Conservation (phyloP, 2,888 invertebrate genomes). For the Amaurobius ferox region DNA sequence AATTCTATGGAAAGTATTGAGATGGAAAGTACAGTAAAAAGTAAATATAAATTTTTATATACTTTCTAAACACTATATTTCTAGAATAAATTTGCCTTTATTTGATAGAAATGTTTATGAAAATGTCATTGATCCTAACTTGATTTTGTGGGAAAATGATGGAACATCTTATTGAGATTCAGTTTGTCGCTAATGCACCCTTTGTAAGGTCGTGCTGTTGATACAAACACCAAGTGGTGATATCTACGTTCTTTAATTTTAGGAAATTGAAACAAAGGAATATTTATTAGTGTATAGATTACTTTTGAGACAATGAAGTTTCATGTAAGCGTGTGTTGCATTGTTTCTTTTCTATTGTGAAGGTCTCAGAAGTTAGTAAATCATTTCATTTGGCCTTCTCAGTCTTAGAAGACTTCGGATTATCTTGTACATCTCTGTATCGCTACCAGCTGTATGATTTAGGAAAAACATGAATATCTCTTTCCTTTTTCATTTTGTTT, state of each 20-base stretch:
- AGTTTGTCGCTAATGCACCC: no score
- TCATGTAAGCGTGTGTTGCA: constrained; percentile 20
- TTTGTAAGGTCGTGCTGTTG: no score
- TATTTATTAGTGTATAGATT: constrained; percentile 30
- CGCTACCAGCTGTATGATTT: neutral
- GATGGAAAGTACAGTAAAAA: no score
- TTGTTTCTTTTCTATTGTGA: constrained; percentile 45
- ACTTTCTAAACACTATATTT: no score
- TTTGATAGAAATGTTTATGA: no score
- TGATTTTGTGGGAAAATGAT: no score
- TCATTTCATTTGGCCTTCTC: constrained; percentile 33
- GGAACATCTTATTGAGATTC: no score
- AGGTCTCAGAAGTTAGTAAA: constrained; percentile 34
- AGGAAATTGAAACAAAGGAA: constrained; percentile 6
- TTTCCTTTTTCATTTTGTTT: neutral
- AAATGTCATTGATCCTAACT: no score
- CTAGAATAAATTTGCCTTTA: no score
- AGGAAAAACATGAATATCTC: neutral
- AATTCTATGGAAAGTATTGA: no score
- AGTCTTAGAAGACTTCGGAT: neutral
- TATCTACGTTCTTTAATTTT: neutral
- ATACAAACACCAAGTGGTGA: no score
- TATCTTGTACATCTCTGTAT: neutral
- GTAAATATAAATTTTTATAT: no score
- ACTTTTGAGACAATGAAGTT: constrained; percentile 50